A percentile compares a stretch with the other conserved stretches of the same genome.
Evolutionary conservation across 2,888 invertebrate species (phyloP).

Genomic region (Sarcophaga subvicina): DNA sequence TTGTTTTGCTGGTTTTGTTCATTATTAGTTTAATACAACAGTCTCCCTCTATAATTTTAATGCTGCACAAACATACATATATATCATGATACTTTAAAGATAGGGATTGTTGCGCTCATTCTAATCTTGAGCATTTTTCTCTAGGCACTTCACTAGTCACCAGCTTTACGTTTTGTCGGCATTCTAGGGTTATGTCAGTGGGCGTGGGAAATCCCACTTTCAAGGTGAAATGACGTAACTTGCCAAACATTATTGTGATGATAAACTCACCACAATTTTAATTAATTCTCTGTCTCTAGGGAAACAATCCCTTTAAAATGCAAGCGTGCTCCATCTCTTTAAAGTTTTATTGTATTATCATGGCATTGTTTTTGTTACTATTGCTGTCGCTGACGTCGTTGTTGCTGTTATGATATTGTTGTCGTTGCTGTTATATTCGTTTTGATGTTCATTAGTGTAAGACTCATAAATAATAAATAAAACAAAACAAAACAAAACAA

Average conservation of each 20-base stretch:
- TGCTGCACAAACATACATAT: not conserved
- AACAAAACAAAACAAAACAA: slow-evolving; percentile 60
- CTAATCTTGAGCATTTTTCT: too few relatives aligned
- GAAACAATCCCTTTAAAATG: too few relatives aligned
- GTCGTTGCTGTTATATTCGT: slow-evolving; percentile 46
- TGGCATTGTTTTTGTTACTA: too few relatives aligned
- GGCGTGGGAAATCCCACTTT: too few relatives aligned
- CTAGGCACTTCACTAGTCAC: too few relatives aligned
- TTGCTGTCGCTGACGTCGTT: not conserved
- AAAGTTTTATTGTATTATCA: too few relatives aligned
- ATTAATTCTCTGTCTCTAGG: not conserved
- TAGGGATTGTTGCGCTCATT: not conserved
- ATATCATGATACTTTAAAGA: not conserved
- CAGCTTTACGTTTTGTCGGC: too few relatives aligned
- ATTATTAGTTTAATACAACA: slow-evolving; percentile 45
- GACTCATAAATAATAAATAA: slow-evolving; percentile 62
- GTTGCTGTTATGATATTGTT: slow-evolving; percentile 18
- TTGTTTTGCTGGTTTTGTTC: slow-evolving; percentile 54
- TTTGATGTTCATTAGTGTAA: slow-evolving; percentile 67
- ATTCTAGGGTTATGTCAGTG: too few relatives aligned
- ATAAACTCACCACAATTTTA: not conserved
- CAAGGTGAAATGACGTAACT: too few relatives aligned
- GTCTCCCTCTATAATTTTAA: not conserved
- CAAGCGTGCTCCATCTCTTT: not conserved
- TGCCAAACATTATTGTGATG: not conserved